phyloP scores from a whole-genome alignment of 2,113 vertebrate species.

The Coracopsis vasa region DNA sequence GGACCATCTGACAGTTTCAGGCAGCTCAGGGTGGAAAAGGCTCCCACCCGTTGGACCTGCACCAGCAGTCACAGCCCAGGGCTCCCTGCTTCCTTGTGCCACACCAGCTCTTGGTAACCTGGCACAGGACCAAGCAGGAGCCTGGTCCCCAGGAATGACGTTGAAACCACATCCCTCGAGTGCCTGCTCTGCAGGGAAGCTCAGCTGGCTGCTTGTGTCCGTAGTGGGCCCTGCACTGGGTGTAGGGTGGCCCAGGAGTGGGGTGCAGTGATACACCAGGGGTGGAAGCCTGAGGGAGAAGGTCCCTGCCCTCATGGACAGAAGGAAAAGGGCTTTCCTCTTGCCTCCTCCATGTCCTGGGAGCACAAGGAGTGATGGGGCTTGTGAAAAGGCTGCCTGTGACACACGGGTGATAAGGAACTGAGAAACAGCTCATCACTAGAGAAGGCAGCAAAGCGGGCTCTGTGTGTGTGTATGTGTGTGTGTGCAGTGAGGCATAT shows the following conservation, averaged over 20 bases:
- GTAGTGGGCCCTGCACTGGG: fast-evolving
- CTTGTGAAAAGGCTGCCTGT: not conserved
- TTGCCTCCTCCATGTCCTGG: not conserved
- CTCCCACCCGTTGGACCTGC: fast-evolving
- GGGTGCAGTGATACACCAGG: not conserved
- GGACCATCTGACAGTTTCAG: constrained; percentile 31
- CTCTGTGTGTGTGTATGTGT: not conserved
- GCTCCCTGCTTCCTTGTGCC: not conserved
- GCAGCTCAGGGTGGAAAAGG: not conserved
- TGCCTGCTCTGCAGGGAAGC: not conserved
- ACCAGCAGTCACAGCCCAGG: not conserved
- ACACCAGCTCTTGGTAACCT: not conserved
- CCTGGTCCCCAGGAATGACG: not conserved
- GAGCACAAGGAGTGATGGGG: not conserved
- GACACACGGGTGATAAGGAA: not conserved
- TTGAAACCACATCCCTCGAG: fast-evolving
- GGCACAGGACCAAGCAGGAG: fast-evolving
- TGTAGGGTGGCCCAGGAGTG: not conserved
- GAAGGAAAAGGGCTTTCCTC: not conserved
- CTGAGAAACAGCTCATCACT: not conserved
- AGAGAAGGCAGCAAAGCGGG: not conserved
- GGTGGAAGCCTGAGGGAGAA: not conserved
- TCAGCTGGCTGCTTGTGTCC: not conserved
- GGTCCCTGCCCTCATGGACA: not conserved
- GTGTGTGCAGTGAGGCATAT: not conserved